phyloP scores from a whole-genome alignment of 2,113 vertebrate species.

The Carollia perspicillata region DNA sequence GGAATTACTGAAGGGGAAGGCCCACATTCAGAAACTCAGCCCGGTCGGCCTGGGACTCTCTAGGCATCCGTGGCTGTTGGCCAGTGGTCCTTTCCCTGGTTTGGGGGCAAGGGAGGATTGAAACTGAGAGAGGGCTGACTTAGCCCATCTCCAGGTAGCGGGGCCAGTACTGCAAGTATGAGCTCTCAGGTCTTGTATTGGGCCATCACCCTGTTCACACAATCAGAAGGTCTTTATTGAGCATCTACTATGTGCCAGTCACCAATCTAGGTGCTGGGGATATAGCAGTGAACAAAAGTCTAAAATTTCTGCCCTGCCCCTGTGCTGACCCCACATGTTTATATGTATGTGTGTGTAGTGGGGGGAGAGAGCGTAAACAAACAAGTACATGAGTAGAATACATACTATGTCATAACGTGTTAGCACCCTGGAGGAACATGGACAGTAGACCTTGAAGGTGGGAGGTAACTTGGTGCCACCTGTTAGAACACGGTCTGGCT shows the following conservation, averaged over 20 bases:
- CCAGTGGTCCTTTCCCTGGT: neutral
- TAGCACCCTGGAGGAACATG: neutral
- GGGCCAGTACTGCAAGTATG: neutral
- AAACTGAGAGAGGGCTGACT: neutral
- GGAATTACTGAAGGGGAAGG: neutral
- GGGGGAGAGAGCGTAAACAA: no score
- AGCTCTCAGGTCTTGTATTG: neutral
- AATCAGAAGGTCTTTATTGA: neutral
- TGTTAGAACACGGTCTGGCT: neutral
- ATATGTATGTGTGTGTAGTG: neutral
- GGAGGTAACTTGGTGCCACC: no score
- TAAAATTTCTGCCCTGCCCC: neutral
- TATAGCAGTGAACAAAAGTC: neutral
- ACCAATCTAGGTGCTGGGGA: neutral
- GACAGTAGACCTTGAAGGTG: neutral
- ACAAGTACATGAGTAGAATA: neutral
- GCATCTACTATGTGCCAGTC: neutral
- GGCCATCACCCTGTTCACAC: neutral
- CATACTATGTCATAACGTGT: accelerated
- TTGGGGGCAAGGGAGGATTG: neutral
- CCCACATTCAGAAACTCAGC: neutral
- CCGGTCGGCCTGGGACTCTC: neutral
- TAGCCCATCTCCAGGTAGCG: accelerated
- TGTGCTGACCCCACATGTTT: neutral
- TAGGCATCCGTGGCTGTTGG: neutral